These are phyloP conservation scores for Nebria salina DNA, from an alignment of 2,888 invertebrate genomes.

Conservation along the genomic window DNA sequence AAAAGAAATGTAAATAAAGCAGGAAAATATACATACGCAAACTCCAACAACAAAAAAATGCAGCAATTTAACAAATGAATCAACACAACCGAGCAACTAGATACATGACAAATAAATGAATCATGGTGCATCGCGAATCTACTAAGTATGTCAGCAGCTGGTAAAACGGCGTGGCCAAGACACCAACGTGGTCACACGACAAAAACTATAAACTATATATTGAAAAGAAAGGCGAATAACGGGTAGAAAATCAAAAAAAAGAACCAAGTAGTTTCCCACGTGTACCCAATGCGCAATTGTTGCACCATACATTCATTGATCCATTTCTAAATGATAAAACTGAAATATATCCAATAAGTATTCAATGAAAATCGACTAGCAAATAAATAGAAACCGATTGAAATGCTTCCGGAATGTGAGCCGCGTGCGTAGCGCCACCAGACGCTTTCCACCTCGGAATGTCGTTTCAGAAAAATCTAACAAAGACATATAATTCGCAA, in stretches of 20 bases:
- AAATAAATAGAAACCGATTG: neutral
- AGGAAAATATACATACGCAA: neutral
- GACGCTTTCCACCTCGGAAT: conserved; percentile 27
- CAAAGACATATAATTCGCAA: conserved; percentile 18
- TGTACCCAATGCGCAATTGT: conserved; percentile 31
- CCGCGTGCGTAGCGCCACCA: conserved; percentile 26
- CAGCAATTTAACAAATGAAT: neutral
- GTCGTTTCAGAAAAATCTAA: conserved; percentile 25
- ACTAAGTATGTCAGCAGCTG: neutral
- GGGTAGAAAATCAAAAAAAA: neutral
- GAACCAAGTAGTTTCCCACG: conserved; percentile 4
- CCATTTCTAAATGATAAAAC: conserved; percentile 12
- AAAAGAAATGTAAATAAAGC: neutral
- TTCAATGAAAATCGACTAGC: neutral
- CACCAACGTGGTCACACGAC: neutral
- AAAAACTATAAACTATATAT: neutral
- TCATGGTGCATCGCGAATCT: neutral
- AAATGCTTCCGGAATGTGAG: conserved; percentile 18
- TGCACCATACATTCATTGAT: conserved; percentile 31
- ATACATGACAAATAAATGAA: neutral
- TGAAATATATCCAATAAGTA: neutral
- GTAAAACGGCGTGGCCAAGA: neutral
- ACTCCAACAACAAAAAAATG: neutral
- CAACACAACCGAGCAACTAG: neutral
- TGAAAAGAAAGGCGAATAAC: neutral